Conservation (phyloP, 2,797 vertebrate species). For the Avahi laniger region DNA sequence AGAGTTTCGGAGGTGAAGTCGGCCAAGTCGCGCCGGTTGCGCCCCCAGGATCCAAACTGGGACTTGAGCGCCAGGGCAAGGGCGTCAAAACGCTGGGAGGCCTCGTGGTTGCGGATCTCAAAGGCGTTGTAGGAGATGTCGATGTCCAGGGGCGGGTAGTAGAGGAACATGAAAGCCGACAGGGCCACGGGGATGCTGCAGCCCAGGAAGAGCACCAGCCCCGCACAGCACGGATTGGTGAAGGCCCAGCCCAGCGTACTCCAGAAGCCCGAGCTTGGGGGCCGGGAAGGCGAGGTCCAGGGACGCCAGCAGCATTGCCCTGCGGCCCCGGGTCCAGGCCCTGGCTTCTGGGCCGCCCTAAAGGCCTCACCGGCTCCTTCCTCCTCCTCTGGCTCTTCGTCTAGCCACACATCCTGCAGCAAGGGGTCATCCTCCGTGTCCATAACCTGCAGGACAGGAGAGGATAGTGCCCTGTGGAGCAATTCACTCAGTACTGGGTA, state of each 20-base stretch:
- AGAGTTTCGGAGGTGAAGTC: constrained; percentile 90
- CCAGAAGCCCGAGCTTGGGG: constrained; percentile 87
- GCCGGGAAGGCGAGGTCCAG: constrained; percentile 66
- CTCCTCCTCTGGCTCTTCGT: constrained; percentile 88
- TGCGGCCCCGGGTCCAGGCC: constrained; percentile 53
- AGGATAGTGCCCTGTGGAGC: not conserved
- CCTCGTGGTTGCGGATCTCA: constrained; percentile 97
- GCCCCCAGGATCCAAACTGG: constrained; percentile 96
- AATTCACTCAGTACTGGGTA: not conserved
- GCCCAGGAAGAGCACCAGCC: constrained; percentile 89
- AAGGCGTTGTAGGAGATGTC: constrained; percentile 99
- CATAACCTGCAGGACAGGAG: constrained; percentile 83
- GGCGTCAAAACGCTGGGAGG: constrained; percentile 95
- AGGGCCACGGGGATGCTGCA: constrained; percentile 92
- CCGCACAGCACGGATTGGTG: constrained; percentile 91
- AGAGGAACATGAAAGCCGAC: constrained; percentile 94
- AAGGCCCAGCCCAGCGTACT: constrained; percentile 92
- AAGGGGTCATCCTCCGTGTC: constrained; percentile 93
- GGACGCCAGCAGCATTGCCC: constrained; percentile 79
- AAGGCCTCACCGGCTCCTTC: constrained; percentile 59
- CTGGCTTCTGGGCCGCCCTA: constrained; percentile 48
- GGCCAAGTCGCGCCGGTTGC: constrained; percentile 91
- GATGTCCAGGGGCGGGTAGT: constrained; percentile 96
- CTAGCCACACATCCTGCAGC: constrained; percentile 90
- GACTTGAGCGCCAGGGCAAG: constrained; percentile 95